Evolutionary conservation across 1,140 invertebrate species (phyloP), one percentile per base, ranked within the genome.

Genomic region (Sitobion miscanthi): DNA sequence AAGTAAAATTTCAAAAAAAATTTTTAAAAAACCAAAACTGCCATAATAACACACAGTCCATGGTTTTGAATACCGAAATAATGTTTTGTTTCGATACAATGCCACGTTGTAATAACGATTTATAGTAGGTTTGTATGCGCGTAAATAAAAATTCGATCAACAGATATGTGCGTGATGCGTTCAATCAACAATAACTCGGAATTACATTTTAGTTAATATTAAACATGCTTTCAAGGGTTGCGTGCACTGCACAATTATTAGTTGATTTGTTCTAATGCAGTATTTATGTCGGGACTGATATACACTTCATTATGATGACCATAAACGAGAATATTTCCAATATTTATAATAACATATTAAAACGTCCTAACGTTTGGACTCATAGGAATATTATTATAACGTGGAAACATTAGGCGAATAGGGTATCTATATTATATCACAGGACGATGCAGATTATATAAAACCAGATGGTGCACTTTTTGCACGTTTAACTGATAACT

Each of bases 111-210:
- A 2, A 30, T 14, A 30, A 69, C 30, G 11, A 69, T 21, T 20
- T 52, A 47, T 52, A 14, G 9, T 14, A 14, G 62, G 14, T n/a
- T 69, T 69, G 5, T 62, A 62, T 30, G 30, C 25, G 25, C 17
- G n/a, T n/a, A 20, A n/a, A 77, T 77, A 77, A n/a, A 77, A 77
- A 77, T 69, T 77, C 47, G 49, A 57, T 90, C 88, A 54, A 90
- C 88, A 90, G 49, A 57, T 57, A 38, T 90, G 52, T 90, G 88
- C 88, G 88, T 57, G 88, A 57, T 57, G 88, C 54, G 20, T 57
- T 90, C 17, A 90, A 90, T 90, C 57, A 57, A 38, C 23, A 57
- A 42, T 38, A 57, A 90, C 2, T 54, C 17, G 2, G 47, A 54
- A 89, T 89, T 30, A 38, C 52, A 42, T 52, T 90, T 52, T 21